phyloP scores from a whole-genome alignment of 2,113 vertebrate species.

The Chascanopsetta lugubris region DNA sequence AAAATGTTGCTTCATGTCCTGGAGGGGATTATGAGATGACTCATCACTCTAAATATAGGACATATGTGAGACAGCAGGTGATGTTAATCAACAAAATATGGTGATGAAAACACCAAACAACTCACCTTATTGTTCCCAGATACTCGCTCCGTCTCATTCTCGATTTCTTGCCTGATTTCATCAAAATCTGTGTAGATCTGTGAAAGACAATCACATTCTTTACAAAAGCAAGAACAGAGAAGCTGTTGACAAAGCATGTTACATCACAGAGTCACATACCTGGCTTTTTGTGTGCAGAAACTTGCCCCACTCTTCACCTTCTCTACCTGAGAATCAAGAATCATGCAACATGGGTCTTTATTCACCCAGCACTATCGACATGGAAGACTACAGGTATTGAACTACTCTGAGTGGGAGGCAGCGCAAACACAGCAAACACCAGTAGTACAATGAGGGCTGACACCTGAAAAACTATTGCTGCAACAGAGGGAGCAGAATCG shows the following conservation, averaged over 20 bases:
- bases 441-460: not conserved
- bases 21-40: no score
- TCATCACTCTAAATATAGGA: no score
- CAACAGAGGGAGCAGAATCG: conserved; percentile 11
- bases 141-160: conserved; percentile 94
- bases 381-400: not conserved
- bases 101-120: not conserved
- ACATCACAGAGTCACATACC: conserved; percentile 71
- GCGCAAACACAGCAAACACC: conserved; percentile 4
- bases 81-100: not conserved
- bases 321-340: conserved; percentile 83
- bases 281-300: conserved; percentile 99
- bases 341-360: conserved; percentile 1
- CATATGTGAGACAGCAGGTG: not conserved
- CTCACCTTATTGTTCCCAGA: conserved; percentile 97
- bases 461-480: not conserved
- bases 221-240: not conserved
- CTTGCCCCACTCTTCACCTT: conserved; percentile 97
- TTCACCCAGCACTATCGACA: not conserved
- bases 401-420: conserved; percentile 1
- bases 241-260: not conserved
- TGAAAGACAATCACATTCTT: accelerated
- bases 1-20: no score
- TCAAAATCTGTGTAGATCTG: conserved; percentile 96
- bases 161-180: conserved; percentile 98